These are phyloP conservation scores for Miltochrista miniata DNA, from an alignment of 2,888 invertebrate species.

Conservation along the genomic window DNA sequence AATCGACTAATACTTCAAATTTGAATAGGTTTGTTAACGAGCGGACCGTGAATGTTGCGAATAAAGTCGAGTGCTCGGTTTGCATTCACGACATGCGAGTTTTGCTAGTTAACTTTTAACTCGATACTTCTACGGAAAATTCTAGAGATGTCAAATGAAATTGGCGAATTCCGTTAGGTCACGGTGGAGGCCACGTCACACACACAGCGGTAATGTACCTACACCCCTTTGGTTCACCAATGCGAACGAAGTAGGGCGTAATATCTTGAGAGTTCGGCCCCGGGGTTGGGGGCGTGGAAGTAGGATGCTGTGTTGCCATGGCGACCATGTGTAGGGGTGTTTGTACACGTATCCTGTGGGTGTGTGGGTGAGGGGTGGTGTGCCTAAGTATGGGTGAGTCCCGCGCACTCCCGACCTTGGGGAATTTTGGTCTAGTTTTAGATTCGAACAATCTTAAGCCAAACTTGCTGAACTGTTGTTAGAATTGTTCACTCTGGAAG, in stretches of 20 bases:
- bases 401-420: conserved; percentile 66
- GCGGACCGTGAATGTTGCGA: conserved; percentile 75
- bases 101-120: conserved; percentile 45
- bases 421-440: conserved; percentile 73
- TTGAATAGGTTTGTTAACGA: conserved; percentile 82
- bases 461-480: conserved; percentile 20
- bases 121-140: conserved; percentile 38
- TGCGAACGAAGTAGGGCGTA: conserved; percentile 81
- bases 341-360: conserved; percentile 56
- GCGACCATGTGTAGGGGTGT: conserved; percentile 80
- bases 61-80: conserved; percentile 56
- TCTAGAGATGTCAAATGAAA: conserved; percentile 51
- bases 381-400: conserved; percentile 46
- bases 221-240: conserved; percentile 81
- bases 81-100: conserved; percentile 51
- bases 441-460: conserved; percentile 18
- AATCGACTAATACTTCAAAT: conserved; percentile 81
- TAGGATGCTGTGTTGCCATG: conserved; percentile 85
- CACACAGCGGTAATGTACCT: conserved; percentile 64
- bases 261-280: conserved; percentile 82
- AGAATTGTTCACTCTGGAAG: background rate
- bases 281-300: conserved; percentile 83
- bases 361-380: conserved; percentile 62
- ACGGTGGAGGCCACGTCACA: conserved; percentile 55
- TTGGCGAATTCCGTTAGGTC: conserved; percentile 60